Conservation (phyloP, 1,140 invertebrate genomes). For the Dryas iulia region DNA sequence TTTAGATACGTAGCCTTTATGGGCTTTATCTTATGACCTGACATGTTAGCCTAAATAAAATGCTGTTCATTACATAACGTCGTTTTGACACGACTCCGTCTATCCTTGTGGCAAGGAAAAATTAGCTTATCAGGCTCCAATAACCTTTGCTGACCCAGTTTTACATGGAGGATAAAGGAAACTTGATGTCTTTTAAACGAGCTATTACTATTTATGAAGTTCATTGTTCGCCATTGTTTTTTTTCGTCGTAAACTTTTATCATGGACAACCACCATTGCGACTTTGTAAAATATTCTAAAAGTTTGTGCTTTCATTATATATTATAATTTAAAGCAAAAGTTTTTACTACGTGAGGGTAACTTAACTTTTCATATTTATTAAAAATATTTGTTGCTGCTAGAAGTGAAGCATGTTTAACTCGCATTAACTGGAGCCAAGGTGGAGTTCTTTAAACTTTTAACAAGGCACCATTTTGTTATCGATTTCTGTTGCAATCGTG, state of each 20-base stretch:
- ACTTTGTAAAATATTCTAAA: background rate
- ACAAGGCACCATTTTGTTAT: background rate
- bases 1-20: too few relatives aligned
- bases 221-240: background rate
- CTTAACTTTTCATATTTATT: background rate
- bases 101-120: slow-evolving; percentile 1
- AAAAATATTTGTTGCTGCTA: background rate
- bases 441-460: background rate
- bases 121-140: slow-evolving; percentile 12
- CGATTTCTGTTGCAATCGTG: background rate
- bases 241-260: background rate
- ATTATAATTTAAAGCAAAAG: background rate
- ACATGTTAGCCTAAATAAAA: slow-evolving; percentile 7
- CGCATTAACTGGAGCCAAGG: background rate
- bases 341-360: background rate
- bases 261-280: background rate
- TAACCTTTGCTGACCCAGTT: slow-evolving; percentile 3
- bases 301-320: background rate
- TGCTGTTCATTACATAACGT: background rate
- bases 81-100: background rate
- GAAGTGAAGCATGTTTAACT: background rate
- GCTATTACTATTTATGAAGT: slow-evolving; percentile 11
- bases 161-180: slow-evolving; percentile 1
- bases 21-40: background rate
- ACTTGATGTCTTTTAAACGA: slow-evolving; percentile 5